Evolutionary conservation across 2,113 vertebrate genomes (phyloP), one percentile per base, ranked within the genome.

Genomic region (Enhydra lutris): DNA sequence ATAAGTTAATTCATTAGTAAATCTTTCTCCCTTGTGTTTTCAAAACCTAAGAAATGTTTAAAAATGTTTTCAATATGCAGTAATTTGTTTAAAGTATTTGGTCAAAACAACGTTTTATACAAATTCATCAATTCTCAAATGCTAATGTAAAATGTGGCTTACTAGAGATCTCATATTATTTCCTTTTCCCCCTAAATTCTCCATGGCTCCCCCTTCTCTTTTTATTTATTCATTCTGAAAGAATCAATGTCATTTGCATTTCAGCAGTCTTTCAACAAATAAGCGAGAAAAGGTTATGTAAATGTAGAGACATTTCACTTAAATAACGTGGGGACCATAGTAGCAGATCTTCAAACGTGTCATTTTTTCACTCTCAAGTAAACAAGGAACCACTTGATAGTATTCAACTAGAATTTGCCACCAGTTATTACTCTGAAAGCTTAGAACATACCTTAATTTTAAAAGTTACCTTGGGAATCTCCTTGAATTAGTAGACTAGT

Each of bases 361-460:
- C 71, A 65, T 45, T 82, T 81, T 83, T 73, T 69, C 26, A 91
- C n/a, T 67, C n/a, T 67, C n/a, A 90, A 42, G 31, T 31, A 96
- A 91, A 93, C 59, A 78, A 86, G 34, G 52, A 85, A 63, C 39
- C 21, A 71, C 26, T 39, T 84, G 55, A 67, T 13, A 79, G n/a
- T 69, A 50, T 55, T 78, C 61, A 71, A n/a, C 20, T 21, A 95
- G 29, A 95, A 89, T 81, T 81, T 82, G 63, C 36, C 50, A 61
- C 15, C 71, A 81, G 61, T 17, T 52, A 74, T 52, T 63, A 93
- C 12, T 91, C 55, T 81, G 34, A 57, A 89, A 15, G 10, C 59
- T 87, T 78, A 88, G 18, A 95, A 91, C 13, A 76, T 42, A 73
- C 84, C 97, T 95, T 80, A 61, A 80, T 85, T 92, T 95, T 45